Evolutionary conservation across 1,140 invertebrate genomes (phyloP), one percentile per base, ranked within the genome.

Genomic region (Maconellicoccus hirsutus): DNA sequence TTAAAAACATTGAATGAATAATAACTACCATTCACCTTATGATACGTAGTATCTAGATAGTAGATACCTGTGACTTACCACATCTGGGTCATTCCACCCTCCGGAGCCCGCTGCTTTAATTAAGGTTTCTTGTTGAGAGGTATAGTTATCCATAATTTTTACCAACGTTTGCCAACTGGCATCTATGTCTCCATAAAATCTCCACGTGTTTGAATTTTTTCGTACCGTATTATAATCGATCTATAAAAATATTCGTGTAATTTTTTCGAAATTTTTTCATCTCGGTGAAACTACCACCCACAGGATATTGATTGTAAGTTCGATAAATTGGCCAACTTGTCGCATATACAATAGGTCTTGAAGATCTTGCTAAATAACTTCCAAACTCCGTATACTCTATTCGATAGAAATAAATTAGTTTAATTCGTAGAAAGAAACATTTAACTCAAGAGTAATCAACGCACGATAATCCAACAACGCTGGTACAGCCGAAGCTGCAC

Each of bases 51-150:
- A n/a, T n/a, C n/a, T n/a, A n/a, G n/a, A n/a, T n/a, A n/a, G n/a
- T n/a, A n/a, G n/a, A n/a, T n/a, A n/a, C n/a, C n/a, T n/a, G n/a
- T n/a, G n/a, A n/a, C 52, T 74, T 81, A 93, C 88, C 92, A 93
- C 93, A 78, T 96, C 93, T 0, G 93, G 93, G 80, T 96, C 93
- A 79, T 94, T 94, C 90, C 91, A 96, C 73, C 89, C 86, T 4
- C 93, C 92, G 0, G 92, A 91, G 14, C 90, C 92, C 42, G 89
- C 87, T 76, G 86, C 84, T 59, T 84, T 79, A 10, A 85, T 85
- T 70, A 93, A 81, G 71, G 84, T 81, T 38, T 87, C 86, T 77
- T 91, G 89, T 77, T 92, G 87, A 22, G 86, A 81, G 4, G 84
- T 88, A 78, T 91, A 95, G 80, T 87, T 92, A 73, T 90, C 82